Conservation (phyloP, 2,888 invertebrate species). For the Epicampocera succincta region DNA sequence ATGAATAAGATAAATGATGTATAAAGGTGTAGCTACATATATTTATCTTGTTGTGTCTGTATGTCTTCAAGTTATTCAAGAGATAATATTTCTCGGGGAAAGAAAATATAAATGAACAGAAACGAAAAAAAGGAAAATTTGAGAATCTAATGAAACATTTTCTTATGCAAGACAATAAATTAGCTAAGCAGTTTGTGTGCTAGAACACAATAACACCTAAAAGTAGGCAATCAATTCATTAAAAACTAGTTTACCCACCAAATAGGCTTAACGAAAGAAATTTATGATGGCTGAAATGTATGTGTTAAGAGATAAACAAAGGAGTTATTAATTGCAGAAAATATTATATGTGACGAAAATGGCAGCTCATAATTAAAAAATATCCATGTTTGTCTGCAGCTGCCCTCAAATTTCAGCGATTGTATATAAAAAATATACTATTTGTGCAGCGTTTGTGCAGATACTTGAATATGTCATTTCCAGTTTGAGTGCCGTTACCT, state of each 20-base stretch:
- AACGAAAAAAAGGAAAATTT: conserved; percentile 42
- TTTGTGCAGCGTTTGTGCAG: no score
- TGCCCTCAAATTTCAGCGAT: no score
- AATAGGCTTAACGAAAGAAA: conserved; percentile 4
- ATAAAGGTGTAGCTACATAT: conserved; percentile 52
- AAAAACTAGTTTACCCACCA: not conserved
- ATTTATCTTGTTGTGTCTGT: conserved; percentile 10
- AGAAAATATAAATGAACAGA: not conserved
- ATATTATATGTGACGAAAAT: no score
- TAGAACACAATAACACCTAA: conserved; percentile 18
- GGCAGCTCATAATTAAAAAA: no score
- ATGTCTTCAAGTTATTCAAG: conserved; percentile 37
- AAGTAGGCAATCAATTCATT: conserved; percentile 49
- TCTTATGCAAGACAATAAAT: conserved; percentile 11
- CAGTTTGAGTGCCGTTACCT: no score
- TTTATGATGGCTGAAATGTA: no score
- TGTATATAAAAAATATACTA: no score
- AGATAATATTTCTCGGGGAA: conserved; percentile 9
- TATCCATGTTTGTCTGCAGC: no score
- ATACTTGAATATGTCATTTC: no score
- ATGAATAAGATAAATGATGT: conserved; percentile 72
- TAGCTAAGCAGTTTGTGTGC: conserved; percentile 1
- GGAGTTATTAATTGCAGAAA: no score
- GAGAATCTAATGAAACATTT: conserved; percentile 35
- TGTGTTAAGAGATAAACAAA: no score